These are phyloP conservation scores for Crypturellus tataupa DNA, from an alignment of 2,797 vertebrate species.

Conservation along the genomic window DNA sequence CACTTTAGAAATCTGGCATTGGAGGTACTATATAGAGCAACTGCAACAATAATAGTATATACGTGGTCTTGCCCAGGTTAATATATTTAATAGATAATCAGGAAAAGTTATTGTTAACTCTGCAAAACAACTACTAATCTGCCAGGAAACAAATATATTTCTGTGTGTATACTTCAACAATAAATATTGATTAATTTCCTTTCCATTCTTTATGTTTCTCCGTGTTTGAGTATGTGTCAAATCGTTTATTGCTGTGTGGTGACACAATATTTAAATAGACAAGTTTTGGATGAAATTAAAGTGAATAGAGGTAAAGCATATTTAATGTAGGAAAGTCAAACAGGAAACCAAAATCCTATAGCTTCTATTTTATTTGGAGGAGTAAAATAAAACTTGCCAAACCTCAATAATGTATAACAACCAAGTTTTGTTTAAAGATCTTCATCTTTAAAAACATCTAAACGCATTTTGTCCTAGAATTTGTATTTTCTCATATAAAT, in stretches of 20 bases:
- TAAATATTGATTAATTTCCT: not conserved
- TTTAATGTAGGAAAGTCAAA: not conserved
- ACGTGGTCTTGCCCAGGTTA: not conserved
- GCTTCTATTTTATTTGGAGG: not conserved
- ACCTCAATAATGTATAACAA: not conserved
- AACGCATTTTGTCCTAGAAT: rapidly evolving
- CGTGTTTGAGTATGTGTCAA: not conserved
- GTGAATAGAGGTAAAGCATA: rapidly evolving
- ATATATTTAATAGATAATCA: not conserved
- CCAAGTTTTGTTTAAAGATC: not conserved
- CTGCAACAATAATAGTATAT: not conserved
- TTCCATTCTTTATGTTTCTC: not conserved
- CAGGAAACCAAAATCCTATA: not conserved
- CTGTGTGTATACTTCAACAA: not conserved
- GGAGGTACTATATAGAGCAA: not conserved
- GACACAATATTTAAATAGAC: not conserved
- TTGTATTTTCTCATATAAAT: not conserved
- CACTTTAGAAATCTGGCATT: not conserved
- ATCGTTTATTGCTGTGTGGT: not conserved
- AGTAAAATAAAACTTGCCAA: not conserved
- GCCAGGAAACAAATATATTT: not conserved
- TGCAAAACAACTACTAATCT: not conserved
- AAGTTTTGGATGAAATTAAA: not conserved
- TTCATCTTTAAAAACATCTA: not conserved
- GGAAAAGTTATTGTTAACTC: not conserved